Evolutionary conservation across 2,888 invertebrate species (phyloP).

Genomic region (Chirona hameri): DNA sequence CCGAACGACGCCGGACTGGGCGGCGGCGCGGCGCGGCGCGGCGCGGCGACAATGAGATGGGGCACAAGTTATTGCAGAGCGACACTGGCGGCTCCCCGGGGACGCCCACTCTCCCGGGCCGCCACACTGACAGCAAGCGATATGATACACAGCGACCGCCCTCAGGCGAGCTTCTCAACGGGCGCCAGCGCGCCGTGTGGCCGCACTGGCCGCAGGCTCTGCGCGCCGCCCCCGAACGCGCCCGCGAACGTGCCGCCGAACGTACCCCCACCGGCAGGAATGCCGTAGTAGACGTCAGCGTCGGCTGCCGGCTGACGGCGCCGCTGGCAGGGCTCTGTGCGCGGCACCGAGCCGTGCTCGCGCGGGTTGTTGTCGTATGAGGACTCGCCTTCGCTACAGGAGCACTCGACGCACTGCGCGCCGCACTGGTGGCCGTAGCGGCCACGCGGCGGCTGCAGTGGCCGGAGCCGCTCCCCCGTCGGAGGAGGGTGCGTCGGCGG

Average conservation of each 20-base stretch:
- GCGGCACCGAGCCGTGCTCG: background rate
- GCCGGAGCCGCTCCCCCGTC: background rate
- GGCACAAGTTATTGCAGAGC: slow-evolving; percentile 1
- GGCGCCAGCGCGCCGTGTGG: background rate
- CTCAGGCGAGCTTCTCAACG: slow-evolving; percentile 5
- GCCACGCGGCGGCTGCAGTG: background rate
- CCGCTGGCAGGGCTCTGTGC: background rate
- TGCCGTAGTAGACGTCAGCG: slow-evolving; percentile 7
- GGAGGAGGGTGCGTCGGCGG: slow-evolving; percentile 13
- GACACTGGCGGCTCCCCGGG: background rate
- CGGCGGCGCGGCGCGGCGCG: background rate
- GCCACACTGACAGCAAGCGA: background rate
- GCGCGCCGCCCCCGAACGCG: background rate
- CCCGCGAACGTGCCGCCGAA: background rate
- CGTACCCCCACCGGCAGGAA: background rate
- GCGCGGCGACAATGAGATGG: background rate
- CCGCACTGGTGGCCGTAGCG: background rate
- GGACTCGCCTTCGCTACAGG: background rate
- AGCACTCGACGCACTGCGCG: slow-evolving; percentile 13
- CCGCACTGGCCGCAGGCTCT: background rate
- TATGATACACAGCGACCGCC: background rate
- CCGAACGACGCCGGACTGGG: background rate
- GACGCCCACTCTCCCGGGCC: too few species aligned
- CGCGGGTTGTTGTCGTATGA: slow-evolving; percentile 8
- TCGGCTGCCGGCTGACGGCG: background rate